Percentiles rank a stretch among this genome's conserved stretches.
phyloP scores from a whole-genome alignment of 2,797 vertebrate species.

The Schizothorax lantsangensis region DNA sequence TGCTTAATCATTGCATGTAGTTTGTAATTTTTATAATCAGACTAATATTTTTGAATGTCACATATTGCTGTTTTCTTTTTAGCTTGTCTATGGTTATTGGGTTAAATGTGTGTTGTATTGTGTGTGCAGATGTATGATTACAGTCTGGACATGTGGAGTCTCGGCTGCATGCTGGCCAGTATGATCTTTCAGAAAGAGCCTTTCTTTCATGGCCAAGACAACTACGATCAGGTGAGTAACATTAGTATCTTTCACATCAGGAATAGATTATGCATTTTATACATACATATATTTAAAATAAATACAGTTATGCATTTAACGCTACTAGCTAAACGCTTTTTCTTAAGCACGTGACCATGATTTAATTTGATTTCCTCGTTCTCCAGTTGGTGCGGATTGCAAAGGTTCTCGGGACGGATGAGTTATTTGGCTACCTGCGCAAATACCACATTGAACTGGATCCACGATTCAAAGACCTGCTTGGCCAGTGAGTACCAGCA shows the following conservation, averaged over 20 bases:
- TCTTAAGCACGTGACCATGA: neutral
- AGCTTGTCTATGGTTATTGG: neutral
- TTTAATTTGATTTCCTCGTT: neutral
- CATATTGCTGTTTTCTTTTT: neutral
- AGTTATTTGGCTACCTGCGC: conserved; percentile 96
- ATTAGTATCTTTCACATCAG: neutral
- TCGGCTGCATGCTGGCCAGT: conserved; percentile 98
- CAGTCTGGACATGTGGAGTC: conserved; percentile 99
- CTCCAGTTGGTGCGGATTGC: conserved; percentile 94
- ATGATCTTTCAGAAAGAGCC: conserved; percentile 99
- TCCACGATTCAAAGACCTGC: conserved; percentile 94
- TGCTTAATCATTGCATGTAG: neutral
- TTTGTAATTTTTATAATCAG: neutral
- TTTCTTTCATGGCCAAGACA: conserved; percentile 98
- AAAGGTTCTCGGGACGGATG: conserved; percentile 95
- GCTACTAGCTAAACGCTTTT: too few relatives aligned
- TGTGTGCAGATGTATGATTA: conserved; percentile 95
- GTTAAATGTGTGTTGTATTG: conserved; percentile 37
- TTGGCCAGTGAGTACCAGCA: conserved; percentile 78
- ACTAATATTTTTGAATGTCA: neutral
- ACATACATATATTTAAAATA: neutral
- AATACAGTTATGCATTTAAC: neutral
- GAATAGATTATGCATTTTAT: neutral
- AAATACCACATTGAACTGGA: conserved; percentile 99
- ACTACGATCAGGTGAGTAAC: conserved; percentile 93